phyloP scores from a whole-genome alignment of 2,888 invertebrate genomes.

The Perizoma flavofasciatum region DNA sequence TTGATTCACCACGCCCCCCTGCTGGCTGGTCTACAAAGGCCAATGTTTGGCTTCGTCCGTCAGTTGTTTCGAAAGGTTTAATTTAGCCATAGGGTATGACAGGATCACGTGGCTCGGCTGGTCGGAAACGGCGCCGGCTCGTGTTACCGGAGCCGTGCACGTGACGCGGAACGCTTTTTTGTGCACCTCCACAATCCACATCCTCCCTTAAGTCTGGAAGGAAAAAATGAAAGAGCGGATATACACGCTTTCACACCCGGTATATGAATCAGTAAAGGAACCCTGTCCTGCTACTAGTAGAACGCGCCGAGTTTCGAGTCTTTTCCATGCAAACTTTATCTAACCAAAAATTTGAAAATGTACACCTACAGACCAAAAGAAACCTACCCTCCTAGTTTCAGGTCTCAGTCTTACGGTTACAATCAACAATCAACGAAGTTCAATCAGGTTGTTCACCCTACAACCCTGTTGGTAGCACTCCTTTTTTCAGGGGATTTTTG shows the following conservation, averaged over 20 bases:
- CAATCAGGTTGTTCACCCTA: too few species aligned
- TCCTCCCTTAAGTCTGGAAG: constrained; percentile 48
- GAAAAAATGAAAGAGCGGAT: constrained; percentile 53
- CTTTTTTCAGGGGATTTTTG: too few species aligned
- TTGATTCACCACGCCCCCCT: constrained; percentile 19
- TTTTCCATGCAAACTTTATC: too few species aligned
- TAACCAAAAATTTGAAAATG: too few species aligned
- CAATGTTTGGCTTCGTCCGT: constrained; percentile 33
- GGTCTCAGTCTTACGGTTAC: too few species aligned
- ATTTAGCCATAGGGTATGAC: constrained; percentile 42
- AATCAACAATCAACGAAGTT: too few species aligned
- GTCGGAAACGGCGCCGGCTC: constrained; percentile 67
- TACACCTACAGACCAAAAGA: too few species aligned
- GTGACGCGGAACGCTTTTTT: constrained; percentile 67
- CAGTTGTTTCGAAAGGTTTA: constrained; percentile 31
- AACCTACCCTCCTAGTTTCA: too few species aligned
- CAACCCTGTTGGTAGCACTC: too few species aligned
- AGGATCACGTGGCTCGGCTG: constrained; percentile 39
- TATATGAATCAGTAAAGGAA: constrained; percentile 2
- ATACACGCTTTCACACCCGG: constrained; percentile 40
- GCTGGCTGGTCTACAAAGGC: constrained; percentile 18
- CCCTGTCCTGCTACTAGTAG: neutral
- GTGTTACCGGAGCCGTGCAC: constrained; percentile 63
- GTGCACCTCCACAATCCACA: constrained; percentile 50
- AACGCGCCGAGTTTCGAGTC: too few species aligned